Base-by-base conservation (phyloP, 2,888 invertebrate species). In the Pterobdella sp. region DNA sequence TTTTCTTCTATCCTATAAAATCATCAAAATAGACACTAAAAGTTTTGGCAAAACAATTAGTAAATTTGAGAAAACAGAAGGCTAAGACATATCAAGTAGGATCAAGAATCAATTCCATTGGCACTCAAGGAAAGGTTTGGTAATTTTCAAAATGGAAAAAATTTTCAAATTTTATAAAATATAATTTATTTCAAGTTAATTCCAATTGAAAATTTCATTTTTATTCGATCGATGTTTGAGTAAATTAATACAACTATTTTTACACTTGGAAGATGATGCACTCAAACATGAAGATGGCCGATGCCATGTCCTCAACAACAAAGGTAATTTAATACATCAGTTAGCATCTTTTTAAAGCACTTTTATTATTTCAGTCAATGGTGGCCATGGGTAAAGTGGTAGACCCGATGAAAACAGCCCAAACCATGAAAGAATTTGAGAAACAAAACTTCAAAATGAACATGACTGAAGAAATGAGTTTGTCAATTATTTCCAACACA, bases 381-480 rank as follows among this genome's bases (percentile, higher is more conserved):
- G 88, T 88, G 10, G 87, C 88, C 78, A 92, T 94, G 88, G 94
- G 94, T 82, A 90, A 89, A 80, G 85, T 91, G 0, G 88, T 93
- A 88, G 91, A 91, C 78, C 92, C 93, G 0, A 90, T 91, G 82
- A 89, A 91, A 79, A 88, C 94, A 18, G 90, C 90, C 0, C 89
- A 89, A 77, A 90, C 90, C 76, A 88, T 94, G 87, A 88, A 90
- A 79, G 90, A 91, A 14, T 95, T 95, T 85, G 88, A 89, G 80
- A 88, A 88, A 80, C 92, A 91, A 49, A 89, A 89, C 79, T 90
- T 90, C 83, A 92, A 90, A 82, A 92, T 94, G 91, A 92, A 91
- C 79, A 93, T 95, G 92, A 91, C 92, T 0, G 94, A 94, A 85
- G 94, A 95, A 86, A 91, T 94, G 90, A 91, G 91, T 92, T 86